Conservation (phyloP, 2,797 vertebrate species). For the Benthosema pterotum region DNA sequence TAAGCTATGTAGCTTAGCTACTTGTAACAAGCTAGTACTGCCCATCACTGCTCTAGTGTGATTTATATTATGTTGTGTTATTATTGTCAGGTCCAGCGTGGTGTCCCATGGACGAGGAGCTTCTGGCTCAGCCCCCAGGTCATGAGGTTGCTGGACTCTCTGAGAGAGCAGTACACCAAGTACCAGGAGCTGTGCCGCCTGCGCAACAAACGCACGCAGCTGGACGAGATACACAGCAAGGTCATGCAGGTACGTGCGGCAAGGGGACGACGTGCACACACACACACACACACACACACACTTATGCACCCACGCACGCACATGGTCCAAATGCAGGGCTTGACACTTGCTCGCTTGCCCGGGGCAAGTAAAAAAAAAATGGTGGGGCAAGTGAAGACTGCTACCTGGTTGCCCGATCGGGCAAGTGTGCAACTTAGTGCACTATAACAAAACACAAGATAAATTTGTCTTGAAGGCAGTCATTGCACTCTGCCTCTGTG, state of each 20-base stretch:
- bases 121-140: conserved; percentile 98
- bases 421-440: too few relatives aligned
- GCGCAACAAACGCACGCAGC: conserved; percentile 92
- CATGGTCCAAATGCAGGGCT: too few relatives aligned
- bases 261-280: background rate
- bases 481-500: too few relatives aligned
- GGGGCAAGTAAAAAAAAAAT: too few relatives aligned
- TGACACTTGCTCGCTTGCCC: too few relatives aligned
- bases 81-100: conserved; percentile 82
- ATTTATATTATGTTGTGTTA: background rate
- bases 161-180: conserved; percentile 93
- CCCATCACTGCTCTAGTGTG: too few relatives aligned
- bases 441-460: too few relatives aligned
- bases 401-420: too few relatives aligned
- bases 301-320: background rate
- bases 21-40: too few relatives aligned
- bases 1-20: background rate
- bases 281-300: conserved; percentile 12
- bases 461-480: too few relatives aligned
- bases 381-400: too few relatives aligned
- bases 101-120: conserved; percentile 97
- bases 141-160: conserved; percentile 94
- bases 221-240: conserved; percentile 96
- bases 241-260: conserved; percentile 95
- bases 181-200: conserved; percentile 97